Evolutionary conservation across 1,140 invertebrate genomes (phyloP).

Genomic region (Parapsyche elsis): DNA sequence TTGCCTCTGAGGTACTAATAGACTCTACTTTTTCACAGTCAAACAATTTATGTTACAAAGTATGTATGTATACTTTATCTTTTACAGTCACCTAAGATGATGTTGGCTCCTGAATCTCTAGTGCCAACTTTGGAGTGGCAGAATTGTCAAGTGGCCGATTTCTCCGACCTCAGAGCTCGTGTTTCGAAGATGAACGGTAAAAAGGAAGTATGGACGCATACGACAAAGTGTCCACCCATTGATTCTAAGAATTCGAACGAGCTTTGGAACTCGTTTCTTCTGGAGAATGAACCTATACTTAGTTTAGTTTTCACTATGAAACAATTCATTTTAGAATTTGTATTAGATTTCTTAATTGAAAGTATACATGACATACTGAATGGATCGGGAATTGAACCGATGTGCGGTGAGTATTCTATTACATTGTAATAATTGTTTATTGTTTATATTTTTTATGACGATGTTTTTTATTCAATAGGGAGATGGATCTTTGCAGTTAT

Average conservation of each 20-base stretch:
- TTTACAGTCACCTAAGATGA: constrained; percentile 52
- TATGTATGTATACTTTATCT: neutral
- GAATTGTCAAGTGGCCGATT: constrained; percentile 59
- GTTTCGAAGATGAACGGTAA: constrained; percentile 53
- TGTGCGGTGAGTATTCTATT: constrained; percentile 36
- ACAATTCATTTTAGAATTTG: constrained; percentile 58
- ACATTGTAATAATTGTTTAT: neutral
- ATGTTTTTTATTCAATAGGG: constrained; percentile 57
- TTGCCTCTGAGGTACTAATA: constrained; percentile 42
- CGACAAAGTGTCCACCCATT: constrained; percentile 38
- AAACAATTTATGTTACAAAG: neutral
- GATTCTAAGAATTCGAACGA: constrained; percentile 40
- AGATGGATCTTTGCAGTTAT: constrained; percentile 61
- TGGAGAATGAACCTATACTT: constrained; percentile 42
- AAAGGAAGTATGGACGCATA: constrained; percentile 46
- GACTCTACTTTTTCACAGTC: neutral
- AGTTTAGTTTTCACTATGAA: constrained; percentile 51
- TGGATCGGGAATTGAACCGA: constrained; percentile 45
- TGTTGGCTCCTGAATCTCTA: constrained; percentile 55
- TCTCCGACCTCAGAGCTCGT: constrained; percentile 56
- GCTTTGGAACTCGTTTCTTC: constrained; percentile 50
- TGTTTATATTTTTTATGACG: constrained; percentile 34
- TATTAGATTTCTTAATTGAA: constrained; percentile 57
- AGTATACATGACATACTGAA: constrained; percentile 52
- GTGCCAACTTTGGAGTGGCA: constrained; percentile 61